Evolutionary conservation across 2,888 invertebrate species (phyloP).

Genomic region (Tachina fera): DNA sequence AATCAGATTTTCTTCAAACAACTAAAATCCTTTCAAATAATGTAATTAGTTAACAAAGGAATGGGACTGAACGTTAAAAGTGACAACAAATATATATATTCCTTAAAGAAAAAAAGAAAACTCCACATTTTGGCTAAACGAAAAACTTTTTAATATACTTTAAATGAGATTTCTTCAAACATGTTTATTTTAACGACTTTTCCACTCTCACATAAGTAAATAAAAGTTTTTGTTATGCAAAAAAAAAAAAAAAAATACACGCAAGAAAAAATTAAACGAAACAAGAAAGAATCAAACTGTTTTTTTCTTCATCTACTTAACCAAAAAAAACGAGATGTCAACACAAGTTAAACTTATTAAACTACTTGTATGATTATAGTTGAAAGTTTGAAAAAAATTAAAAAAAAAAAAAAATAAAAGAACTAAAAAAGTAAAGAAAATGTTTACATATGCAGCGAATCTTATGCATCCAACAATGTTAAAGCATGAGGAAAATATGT

Average conservation of each 20-base stretch:
- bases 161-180: slow-evolving; percentile 63
- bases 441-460: not conserved
- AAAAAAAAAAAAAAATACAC: not conserved
- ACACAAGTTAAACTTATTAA: slow-evolving; percentile 69
- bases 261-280: not conserved
- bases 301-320: slow-evolving; percentile 11
- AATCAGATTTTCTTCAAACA: too few relatives aligned
- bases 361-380: slow-evolving; percentile 69
- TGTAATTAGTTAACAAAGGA: slow-evolving; percentile 31
- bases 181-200: slow-evolving; percentile 63
- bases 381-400: slow-evolving; percentile 53
- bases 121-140: slow-evolving; percentile 55
- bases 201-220: slow-evolving; percentile 50
- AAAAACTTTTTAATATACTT: slow-evolving; percentile 67
- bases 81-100: not conserved
- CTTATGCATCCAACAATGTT: not conserved
- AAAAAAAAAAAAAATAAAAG: slow-evolving; percentile 1
- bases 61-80: not conserved
- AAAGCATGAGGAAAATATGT: not conserved
- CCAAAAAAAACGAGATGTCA: slow-evolving; percentile 51
- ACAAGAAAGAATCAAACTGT: slow-evolving; percentile 47
- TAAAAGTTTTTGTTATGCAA: slow-evolving; percentile 25
- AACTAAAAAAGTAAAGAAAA: not conserved
- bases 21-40: not conserved
- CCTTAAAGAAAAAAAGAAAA: not conserved